phyloP scores from a whole-genome alignment of 2,888 invertebrate genomes.

The Aromia moschata region DNA sequence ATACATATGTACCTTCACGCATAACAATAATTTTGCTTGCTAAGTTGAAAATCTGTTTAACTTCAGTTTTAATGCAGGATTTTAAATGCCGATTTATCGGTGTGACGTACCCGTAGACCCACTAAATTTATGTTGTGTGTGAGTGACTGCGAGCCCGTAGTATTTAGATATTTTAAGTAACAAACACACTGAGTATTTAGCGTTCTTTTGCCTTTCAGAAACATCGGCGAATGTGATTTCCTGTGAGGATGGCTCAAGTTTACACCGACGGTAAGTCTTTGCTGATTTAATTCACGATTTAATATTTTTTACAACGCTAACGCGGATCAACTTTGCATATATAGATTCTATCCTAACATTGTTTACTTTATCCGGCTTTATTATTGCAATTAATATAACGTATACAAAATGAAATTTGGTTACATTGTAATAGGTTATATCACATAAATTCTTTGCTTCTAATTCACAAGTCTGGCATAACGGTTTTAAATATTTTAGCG shows the following conservation, averaged over 20 bases:
- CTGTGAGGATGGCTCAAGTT: constrained; percentile 14
- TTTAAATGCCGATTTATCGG: constrained; percentile 6
- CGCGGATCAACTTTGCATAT: neutral
- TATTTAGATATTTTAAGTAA: constrained; percentile 2
- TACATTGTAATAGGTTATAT: no score
- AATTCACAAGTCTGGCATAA: no score
- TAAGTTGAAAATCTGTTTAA: constrained; percentile 4
- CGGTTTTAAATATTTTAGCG: no score
- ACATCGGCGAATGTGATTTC: constrained; percentile 19
- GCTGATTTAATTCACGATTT: neutral
- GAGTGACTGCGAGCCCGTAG: neutral
- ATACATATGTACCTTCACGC: neutral
- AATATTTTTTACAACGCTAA: neutral
- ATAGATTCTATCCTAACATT: no score
- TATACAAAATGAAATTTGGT: no score
- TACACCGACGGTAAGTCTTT: constrained; percentile 20
- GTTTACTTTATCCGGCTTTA: neutral
- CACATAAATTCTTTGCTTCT: no score
- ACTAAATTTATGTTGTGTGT: neutral
- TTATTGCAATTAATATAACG: neutral
- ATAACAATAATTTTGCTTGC: constrained; percentile 8
- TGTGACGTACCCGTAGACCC: constrained; percentile 12
- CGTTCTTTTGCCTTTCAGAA: constrained; percentile 10
- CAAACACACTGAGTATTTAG: neutral
- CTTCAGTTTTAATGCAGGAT: constrained; percentile 10